These are phyloP conservation scores for Ranitomeya variabilis DNA, from an alignment of 2,113 vertebrate species.

Conservation along the genomic window DNA sequence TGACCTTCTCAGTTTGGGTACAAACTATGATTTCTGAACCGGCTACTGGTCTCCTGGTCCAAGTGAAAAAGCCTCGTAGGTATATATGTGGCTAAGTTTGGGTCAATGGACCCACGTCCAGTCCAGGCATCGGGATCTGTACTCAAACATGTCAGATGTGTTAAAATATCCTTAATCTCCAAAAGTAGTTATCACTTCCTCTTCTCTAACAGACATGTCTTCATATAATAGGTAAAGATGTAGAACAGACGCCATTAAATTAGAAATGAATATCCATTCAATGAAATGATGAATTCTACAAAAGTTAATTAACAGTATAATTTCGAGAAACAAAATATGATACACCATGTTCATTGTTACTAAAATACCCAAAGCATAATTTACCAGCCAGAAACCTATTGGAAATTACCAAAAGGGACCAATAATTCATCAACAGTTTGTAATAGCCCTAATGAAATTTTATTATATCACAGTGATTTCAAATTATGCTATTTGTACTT, in stretches of 20 bases:
- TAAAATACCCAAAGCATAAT: slow-evolving; percentile 6
- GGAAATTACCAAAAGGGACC: slow-evolving; percentile 33
- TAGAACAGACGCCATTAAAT: neutral
- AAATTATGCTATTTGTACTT: neutral
- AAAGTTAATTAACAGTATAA: slow-evolving; percentile 27
- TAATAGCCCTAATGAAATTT: slow-evolving; percentile 41
- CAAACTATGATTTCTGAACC: too few relatives aligned
- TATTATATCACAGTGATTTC: slow-evolving; percentile 28
- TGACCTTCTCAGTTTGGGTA: too few relatives aligned
- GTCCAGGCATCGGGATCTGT: too few relatives aligned
- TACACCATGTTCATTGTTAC: neutral
- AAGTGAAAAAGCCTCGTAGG: too few relatives aligned
- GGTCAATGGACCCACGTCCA: too few relatives aligned
- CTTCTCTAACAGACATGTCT: neutral
- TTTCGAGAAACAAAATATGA: neutral
- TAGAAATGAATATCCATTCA: slow-evolving; percentile 24
- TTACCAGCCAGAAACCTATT: neutral
- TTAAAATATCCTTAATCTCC: too few relatives aligned
- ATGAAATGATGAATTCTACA: neutral
- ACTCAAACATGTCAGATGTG: too few relatives aligned
- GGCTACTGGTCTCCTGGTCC: too few relatives aligned
- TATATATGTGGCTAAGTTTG: too few relatives aligned
- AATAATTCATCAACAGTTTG: slow-evolving; percentile 19
- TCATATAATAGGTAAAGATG: neutral
- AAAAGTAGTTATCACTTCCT: neutral